Evolutionary conservation across 35 echinoderm and acorn worm genomes (phyloP).

Genomic region (Chiridota heheva): DNA sequence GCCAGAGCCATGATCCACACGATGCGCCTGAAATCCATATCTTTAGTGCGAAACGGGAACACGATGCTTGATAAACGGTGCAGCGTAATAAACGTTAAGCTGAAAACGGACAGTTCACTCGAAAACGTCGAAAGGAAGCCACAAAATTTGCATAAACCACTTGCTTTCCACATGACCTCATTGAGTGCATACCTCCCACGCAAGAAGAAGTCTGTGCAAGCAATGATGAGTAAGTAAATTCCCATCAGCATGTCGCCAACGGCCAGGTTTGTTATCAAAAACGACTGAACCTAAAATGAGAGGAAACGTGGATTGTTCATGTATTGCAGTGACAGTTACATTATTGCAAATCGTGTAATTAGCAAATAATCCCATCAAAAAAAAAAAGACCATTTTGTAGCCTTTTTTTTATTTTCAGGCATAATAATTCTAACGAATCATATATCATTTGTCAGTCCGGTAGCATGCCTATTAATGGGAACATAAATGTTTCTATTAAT

Average conservation of each 20-base stretch:
- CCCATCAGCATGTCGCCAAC: conserved; percentile 96
- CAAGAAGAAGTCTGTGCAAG: conserved; percentile 67
- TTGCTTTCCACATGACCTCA: conserved; percentile 61
- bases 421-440: not conserved
- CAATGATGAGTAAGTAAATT: conserved; percentile 94
- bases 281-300: conserved; percentile 77
- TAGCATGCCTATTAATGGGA: too few species aligned
- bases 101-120: conserved; percentile 94
- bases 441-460: too few species aligned
- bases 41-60: conserved; percentile 95
- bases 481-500: too few species aligned
- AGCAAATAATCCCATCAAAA: not conserved
- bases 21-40: conserved; percentile 79
- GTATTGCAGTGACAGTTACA: not conserved
- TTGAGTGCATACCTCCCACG: conserved; percentile 75
- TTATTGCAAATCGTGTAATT: not conserved
- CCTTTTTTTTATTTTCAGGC: not conserved
- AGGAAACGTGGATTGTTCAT: conserved; percentile 1
- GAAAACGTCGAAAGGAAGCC: conserved; percentile 97
- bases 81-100: conserved; percentile 90
- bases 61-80: conserved; percentile 81
- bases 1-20: conserved; percentile 73
- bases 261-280: conserved; percentile 94
- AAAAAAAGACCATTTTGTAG: not conserved
- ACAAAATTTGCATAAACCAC: conserved; percentile 72